Evolutionary conservation across 2,113 vertebrate genomes (phyloP).

Genomic region (Zeus faber): DNA sequence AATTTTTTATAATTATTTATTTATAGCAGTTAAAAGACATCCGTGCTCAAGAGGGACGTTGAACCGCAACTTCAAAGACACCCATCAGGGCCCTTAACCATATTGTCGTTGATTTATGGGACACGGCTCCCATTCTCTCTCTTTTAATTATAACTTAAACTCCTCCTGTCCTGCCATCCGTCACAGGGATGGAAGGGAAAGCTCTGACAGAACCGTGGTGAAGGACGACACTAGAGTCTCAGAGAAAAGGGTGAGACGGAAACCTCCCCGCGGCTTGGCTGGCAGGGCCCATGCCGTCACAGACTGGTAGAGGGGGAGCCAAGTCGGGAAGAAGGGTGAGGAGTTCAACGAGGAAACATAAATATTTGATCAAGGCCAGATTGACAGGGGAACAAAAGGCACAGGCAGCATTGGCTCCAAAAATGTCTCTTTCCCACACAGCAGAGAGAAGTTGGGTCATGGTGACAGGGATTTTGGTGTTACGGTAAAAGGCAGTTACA

Average conservation of each 20-base stretch:
- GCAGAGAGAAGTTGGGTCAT: slow-evolving; percentile 1
- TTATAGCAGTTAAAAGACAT: too few species aligned
- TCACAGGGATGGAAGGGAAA: too few species aligned
- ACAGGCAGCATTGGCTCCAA: slow-evolving; percentile 31
- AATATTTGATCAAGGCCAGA: slow-evolving; percentile 73
- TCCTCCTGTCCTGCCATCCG: too few species aligned
- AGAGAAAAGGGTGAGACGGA: too few species aligned
- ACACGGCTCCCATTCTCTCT: slow-evolving; percentile 5
- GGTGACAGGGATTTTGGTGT: too few species aligned
- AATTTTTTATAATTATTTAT: too few species aligned
- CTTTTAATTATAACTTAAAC: slow-evolving; percentile 36
- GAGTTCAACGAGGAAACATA: slow-evolving; percentile 71
- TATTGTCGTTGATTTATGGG: slow-evolving; percentile 25
- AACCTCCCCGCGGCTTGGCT: too few species aligned
- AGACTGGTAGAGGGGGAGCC: slow-evolving; percentile 40
- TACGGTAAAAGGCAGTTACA: too few species aligned
- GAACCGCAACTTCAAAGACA: slow-evolving; percentile 20
- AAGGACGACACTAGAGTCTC: too few species aligned
- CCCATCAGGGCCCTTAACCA: slow-evolving; percentile 1
- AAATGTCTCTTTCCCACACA: slow-evolving; percentile 50
- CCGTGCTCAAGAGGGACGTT: too few species aligned
- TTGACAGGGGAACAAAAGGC: slow-evolving; percentile 73
- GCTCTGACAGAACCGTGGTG: too few species aligned
- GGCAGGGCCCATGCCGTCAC: slow-evolving; percentile 53
- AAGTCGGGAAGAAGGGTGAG: slow-evolving; percentile 60